Evolutionary conservation across 2,888 invertebrate species (phyloP).

Genomic region (Ethmia dodecea): DNA sequence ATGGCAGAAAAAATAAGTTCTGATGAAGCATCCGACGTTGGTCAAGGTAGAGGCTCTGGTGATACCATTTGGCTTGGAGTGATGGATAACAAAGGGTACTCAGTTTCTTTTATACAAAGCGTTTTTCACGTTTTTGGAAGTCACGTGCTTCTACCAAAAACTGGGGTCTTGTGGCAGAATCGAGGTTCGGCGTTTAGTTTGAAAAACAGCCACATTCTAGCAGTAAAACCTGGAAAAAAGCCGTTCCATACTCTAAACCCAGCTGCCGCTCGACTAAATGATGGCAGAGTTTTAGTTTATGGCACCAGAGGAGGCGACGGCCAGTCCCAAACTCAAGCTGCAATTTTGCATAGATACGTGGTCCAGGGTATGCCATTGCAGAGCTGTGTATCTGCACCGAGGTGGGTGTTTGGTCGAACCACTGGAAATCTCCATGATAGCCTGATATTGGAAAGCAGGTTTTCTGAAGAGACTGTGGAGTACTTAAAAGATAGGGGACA

Average conservation of each 20-base stretch:
- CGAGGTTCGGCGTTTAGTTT: conserved; percentile 50
- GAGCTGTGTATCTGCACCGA: conserved; percentile 42
- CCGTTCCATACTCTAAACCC: conserved; percentile 62
- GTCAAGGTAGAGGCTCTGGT: conserved; percentile 44
- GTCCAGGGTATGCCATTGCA: conserved; percentile 51
- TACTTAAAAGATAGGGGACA: conserved; percentile 53
- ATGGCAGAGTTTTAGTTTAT: conserved; percentile 58
- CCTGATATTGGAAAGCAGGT: conserved; percentile 50
- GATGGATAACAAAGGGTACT: conserved; percentile 63
- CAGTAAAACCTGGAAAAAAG: conserved; percentile 55
- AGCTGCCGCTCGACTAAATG: conserved; percentile 53
- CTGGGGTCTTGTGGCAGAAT: conserved; percentile 65
- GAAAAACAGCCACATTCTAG: conserved; percentile 37
- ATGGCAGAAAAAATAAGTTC: conserved; percentile 43
- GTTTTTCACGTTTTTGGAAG: conserved; percentile 57
- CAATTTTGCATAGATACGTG: conserved; percentile 62
- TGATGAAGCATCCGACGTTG: conserved; percentile 29
- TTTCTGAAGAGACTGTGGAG: conserved; percentile 39
- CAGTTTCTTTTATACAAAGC: conserved; percentile 67
- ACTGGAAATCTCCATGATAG: conserved; percentile 27
- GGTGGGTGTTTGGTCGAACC: conserved; percentile 54
- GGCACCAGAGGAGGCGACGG: conserved; percentile 66
- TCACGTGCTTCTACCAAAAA: conserved; percentile 51
- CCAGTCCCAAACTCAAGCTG: conserved; percentile 62
- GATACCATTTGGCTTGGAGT: conserved; percentile 67